Evolutionary conservation across 2,888 invertebrate species (phyloP).

Genomic region (Dasysyrphus albostriatus): DNA sequence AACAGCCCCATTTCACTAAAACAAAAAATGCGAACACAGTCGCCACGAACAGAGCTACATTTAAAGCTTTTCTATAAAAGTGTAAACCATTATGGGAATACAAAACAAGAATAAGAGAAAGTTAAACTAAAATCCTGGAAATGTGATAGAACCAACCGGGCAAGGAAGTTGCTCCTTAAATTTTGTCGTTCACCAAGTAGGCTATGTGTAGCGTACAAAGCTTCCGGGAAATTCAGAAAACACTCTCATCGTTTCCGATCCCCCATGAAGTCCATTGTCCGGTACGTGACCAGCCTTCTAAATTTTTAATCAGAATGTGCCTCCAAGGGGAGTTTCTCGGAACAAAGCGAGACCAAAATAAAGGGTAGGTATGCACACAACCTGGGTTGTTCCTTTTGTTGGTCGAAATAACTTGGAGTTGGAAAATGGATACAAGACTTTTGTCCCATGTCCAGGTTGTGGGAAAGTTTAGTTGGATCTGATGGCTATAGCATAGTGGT

Average conservation of each 20-base stretch:
- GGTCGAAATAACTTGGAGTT: constrained; percentile 57
- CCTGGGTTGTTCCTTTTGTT: constrained; percentile 43
- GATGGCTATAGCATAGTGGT: constrained; percentile 35
- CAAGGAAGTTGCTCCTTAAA: constrained; percentile 73
- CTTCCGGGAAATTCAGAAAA: constrained; percentile 71
- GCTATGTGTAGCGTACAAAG: constrained; percentile 22
- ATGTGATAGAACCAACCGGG: constrained; percentile 55
- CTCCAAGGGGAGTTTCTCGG: constrained; percentile 24
- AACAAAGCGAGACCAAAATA: constrained; percentile 42
- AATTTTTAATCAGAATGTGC: constrained; percentile 69
- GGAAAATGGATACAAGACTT: constrained; percentile 61
- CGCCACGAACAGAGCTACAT: constrained; percentile 2
- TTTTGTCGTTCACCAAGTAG: constrained; percentile 67
- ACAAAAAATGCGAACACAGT: constrained; percentile 22
- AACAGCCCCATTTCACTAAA: constrained; percentile 29
- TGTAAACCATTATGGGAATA: constrained; percentile 55
- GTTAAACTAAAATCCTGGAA: constrained; percentile 54
- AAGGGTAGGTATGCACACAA: constrained; percentile 30
- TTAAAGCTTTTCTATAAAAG: constrained; percentile 59
- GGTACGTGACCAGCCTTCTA: constrained; percentile 72
- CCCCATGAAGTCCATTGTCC: constrained; percentile 67
- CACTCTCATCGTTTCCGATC: constrained; percentile 71
- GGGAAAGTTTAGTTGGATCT: constrained; percentile 40
- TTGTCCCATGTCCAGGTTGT: constrained; percentile 64
- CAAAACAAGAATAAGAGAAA: constrained; percentile 41